Base-by-base conservation (phyloP, 2,888 invertebrate species). In the Cepaea hortensis region DNA sequence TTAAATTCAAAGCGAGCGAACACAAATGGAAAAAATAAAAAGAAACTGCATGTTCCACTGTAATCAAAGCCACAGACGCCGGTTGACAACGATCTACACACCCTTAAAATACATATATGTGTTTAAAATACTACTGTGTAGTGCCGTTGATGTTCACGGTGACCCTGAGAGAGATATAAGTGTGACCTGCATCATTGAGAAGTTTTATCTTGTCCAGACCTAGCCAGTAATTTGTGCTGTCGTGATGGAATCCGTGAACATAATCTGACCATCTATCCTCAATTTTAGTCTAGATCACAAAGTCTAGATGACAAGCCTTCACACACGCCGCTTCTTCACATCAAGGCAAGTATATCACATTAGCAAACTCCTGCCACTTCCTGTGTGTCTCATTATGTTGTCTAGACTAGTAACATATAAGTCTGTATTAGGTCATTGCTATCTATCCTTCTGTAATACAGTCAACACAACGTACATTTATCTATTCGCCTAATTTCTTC, bases 201-300 rank as follows among this genome's bases (percentile, higher is more conserved):
- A 23, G 6, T 79, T 79, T 79, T 0, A 79, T 79, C 23, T 79
- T 79, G 7, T 61, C 61, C 61, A 79, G 77, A 13, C 77, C 77
- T 55, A 79, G 11, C 77, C 77, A 79, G 61, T 61, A 61, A 23
- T 61, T 79, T 5, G 4, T 55, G 11, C 23, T 11, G 15, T 79
- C 77, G 13, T 61, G 77, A 55, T 23, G 13, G 23, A 79, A 79
- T 23, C 77, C 77, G 55, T 79, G 55, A 4, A 79, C 77, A 23
- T 79, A 79, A 4, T 79, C 77, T 5, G 55, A 23, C 77, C 11
- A 55, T 55, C 11, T 55, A 6, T 70, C 70, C 18, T n/a, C 23
- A 20, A 6, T 70, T 13, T 70, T 70, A n/a, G 20, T 70, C 23
- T 13, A n/a, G 18, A n/a, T 23, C 23, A 23, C 6, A 20, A 23